Evolutionary conservation across 2,113 vertebrate species (phyloP).

Genomic region (Amphiprion percula): DNA sequence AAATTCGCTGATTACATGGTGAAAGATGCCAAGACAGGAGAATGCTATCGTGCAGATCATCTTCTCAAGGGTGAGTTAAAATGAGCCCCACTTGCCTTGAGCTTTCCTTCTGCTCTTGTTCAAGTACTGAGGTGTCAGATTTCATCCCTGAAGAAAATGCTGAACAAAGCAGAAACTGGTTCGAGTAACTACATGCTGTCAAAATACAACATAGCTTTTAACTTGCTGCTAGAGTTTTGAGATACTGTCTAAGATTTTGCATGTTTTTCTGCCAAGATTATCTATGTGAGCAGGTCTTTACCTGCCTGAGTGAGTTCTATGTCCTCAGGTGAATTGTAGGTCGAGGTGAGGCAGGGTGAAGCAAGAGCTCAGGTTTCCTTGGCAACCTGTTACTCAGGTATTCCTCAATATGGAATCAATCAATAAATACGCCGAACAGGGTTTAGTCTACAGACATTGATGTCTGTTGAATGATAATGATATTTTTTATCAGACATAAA

Average conservation of each 20-base stretch:
- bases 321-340: background rate
- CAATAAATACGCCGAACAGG: background rate
- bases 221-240: background rate
- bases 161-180: background rate
- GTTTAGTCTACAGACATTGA: too few relatives aligned
- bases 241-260: background rate
- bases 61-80: conserved; percentile 90
- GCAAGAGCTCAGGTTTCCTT: background rate
- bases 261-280: background rate
- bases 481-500: too few relatives aligned
- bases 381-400: conserved; percentile 10
- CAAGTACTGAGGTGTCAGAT: conserved; percentile 9
- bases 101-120: too few relatives aligned
- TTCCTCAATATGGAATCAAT: background rate
- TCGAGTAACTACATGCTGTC: too few relatives aligned
- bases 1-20: conserved; percentile 99
- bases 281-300: background rate
- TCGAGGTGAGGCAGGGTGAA: background rate
- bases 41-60: conserved; percentile 95
- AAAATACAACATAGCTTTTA: too few relatives aligned
- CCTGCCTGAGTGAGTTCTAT: background rate
- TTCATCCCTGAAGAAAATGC: background rate
- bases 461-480: too few relatives aligned
- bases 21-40: conserved; percentile 95
- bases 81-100: too few relatives aligned